Evolutionary conservation across 2,888 invertebrate genomes (phyloP), one percentile per base, ranked within the genome.

Genomic region (Phaedon cochleariae): DNA sequence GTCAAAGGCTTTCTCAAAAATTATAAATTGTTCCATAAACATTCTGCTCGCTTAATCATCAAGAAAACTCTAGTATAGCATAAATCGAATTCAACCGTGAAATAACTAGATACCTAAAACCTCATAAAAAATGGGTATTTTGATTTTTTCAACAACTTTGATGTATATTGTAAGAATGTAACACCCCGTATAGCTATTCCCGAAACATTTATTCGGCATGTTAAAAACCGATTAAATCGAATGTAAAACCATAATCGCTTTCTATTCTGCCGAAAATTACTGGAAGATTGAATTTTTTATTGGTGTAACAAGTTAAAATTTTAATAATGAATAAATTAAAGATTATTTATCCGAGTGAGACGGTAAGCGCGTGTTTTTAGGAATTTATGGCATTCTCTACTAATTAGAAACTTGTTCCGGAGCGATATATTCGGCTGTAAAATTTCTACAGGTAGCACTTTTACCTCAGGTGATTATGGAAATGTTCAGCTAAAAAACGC

Each of bases 251-350:
- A 15, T 46, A 21, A 54, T 59, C 49, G 55, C 64, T 64, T 64
- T 64, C 57, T 54, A 34, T 59, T 59, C 46, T 48, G 53, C 53
- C 64, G 54, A 59, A 59, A 55, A 59, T 59, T 59, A 64, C 59
- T 49, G 41, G 51, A 55, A 52, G 54, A 55, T 46, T 54, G 31
- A 31, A 60, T 60, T 53, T 53, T 53, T 45, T 46, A 46, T 26
- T 45, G 29, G 26, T 29, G 22, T 31, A 45, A 22, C 52, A 18
- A 60, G 52, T 45, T 52, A 51, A 31, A n/a, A 45, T 29, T 57
- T 22, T 59, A 51, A 64, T 63, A 53, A 64, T 48, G 59, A 64
- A 64, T 64, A 48, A 64, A 54, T 61, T 57, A 45, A 26, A 57
- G 41, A 51, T 60, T 52, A 60, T 60, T 53, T 53, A 60, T 29